Base-by-base conservation (phyloP, 2,113 vertebrate species). In the Gasterosteus nipponicus region DNA sequence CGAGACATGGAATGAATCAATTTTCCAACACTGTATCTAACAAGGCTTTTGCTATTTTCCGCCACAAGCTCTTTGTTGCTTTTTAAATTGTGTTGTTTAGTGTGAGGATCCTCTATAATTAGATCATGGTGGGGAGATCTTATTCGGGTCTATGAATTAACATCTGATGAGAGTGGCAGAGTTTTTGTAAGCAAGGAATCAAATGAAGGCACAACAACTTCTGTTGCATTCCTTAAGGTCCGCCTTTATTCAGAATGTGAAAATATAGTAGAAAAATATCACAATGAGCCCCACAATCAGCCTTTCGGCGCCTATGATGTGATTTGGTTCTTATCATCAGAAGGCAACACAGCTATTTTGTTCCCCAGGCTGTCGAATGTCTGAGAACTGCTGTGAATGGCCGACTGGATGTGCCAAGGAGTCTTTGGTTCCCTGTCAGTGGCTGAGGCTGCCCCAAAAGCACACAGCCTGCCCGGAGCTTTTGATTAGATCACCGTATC, bases 341-440 rank as follows among this genome's bases (percentile, higher is more conserved):
- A 83, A 62, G 75, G 78, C 77, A 81, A 86, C 82, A 73, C 73
- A 69, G 83, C 70, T 71, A 75, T 83, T 88, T 81, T 85, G 78
- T 73, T 84, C 86, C 82, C 81, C 74, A 77, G 73, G 85, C 75
- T 85, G 81, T 78, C 54, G 70, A 67, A 75, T 67, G 66, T 80
- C 71, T 81, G 73, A 83, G 69, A 74, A 46, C 64, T 57, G 65
- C 76, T 73, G 76, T 89, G 82, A 91, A 92, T 69, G 89, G 86
- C 69, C 81, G 82, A 89, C 81, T 81, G 79, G 75, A 90, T 84
- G 84, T 88, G 89, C 86, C 87, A 89, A 85, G 71, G 70, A 82
- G 59, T 77, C 83, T 91, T 86, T 88, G 84, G 86, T 87, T 54
- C 42, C 64, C 78, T 87, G 87, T 92, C 89, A 92, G 84, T 62